Evolutionary conservation across 2,797 vertebrate genomes (phyloP).

Genomic region (Parauchenoglanis punctatus): DNA sequence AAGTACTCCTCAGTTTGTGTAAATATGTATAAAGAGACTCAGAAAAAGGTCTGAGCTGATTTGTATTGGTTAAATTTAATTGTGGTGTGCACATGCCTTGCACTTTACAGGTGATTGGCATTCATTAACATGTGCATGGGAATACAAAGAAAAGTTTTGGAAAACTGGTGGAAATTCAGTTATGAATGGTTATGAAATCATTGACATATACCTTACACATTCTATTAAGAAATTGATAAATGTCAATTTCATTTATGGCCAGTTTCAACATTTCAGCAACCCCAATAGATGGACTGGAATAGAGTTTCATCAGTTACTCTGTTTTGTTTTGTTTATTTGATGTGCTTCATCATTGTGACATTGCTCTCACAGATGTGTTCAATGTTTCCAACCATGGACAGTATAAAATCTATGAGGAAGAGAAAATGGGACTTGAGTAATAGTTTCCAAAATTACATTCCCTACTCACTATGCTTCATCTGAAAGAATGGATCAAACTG

Average conservation of each 20-base stretch:
- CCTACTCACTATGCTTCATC: not conserved
- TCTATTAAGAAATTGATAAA: not conserved
- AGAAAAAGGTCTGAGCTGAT: not conserved
- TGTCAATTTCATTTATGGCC: not conserved
- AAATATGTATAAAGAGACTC: not conserved
- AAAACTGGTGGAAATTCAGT: not conserved
- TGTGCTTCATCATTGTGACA: not conserved
- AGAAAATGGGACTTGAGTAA: not conserved
- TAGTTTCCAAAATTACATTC: not conserved
- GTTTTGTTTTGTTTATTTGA: not conserved
- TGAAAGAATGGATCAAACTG: not conserved
- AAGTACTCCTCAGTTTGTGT: not conserved
- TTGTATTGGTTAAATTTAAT: not conserved
- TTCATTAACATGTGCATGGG: not conserved
- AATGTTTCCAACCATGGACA: not conserved
- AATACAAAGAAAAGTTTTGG: not conserved
- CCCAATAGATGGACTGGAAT: not conserved
- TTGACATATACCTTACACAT: not conserved
- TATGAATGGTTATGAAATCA: too few relatives aligned
- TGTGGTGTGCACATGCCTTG: not conserved
- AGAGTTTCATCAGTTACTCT: not conserved
- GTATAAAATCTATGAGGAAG: not conserved
- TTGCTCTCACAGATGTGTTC: not conserved
- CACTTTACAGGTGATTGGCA: not conserved
- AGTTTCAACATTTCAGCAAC: not conserved